Conservation (phyloP, 2,113 vertebrate genomes). For the Hydropotes inermis region DNA sequence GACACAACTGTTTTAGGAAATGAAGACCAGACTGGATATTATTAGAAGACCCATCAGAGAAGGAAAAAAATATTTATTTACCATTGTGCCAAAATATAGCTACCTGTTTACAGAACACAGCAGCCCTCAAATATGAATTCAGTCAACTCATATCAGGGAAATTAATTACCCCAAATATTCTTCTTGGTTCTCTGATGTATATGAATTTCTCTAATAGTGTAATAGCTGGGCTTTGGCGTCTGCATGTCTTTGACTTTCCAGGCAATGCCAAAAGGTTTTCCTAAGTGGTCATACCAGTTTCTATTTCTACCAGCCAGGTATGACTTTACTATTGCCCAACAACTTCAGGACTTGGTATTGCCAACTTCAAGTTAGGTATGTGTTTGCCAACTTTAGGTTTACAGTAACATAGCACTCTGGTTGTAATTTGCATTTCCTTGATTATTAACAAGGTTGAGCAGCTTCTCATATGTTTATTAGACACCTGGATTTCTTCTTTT, state of each 20-base stretch:
- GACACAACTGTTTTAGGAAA: neutral
- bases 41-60: slow-evolving; percentile 4
- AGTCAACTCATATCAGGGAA: neutral
- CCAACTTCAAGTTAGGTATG: neutral
- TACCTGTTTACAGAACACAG: neutral
- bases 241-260: neutral
- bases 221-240: neutral
- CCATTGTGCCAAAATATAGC: neutral
- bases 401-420: neutral
- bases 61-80: neutral
- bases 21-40: neutral
- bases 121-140: neutral
- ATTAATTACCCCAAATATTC: neutral
- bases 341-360: neutral
- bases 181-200: neutral
- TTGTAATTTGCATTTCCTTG: neutral
- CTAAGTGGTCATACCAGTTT: neutral
- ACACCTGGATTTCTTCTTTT: neutral
- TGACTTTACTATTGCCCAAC: neutral
- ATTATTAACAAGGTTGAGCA: neutral
- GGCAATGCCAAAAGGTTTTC: neutral
- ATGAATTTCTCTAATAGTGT: neutral
- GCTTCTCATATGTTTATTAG: neutral
- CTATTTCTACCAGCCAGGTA: neutral
- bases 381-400: neutral